These are phyloP conservation scores for Spheniscus humboldti DNA, from an alignment of 2,797 vertebrate genomes.

Conservation along the genomic window DNA sequence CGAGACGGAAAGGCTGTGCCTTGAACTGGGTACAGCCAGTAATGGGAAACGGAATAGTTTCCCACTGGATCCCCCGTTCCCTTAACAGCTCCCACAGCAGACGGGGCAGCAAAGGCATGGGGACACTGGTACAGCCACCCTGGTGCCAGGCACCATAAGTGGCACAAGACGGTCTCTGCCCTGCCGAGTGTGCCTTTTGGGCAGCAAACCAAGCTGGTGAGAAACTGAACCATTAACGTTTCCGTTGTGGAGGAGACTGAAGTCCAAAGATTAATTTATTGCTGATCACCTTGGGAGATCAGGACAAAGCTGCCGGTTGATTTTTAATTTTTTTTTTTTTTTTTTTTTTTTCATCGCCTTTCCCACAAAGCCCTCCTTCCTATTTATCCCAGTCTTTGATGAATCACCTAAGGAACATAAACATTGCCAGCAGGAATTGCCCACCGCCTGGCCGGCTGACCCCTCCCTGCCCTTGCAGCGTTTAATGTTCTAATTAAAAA, in stretches of 20 bases:
- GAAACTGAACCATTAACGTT: background rate
- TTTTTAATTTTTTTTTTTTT: background rate
- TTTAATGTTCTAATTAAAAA: slow-evolving; percentile 19
- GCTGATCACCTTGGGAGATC: background rate
- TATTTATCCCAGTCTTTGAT: slow-evolving; percentile 9
- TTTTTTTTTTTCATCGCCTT: background rate
- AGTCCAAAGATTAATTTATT: background rate
- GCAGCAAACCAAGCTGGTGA: background rate
- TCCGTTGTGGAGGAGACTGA: background rate
- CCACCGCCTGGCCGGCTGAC: slow-evolving; percentile 26
- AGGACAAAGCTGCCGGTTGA: background rate
- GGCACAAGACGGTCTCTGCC: background rate
- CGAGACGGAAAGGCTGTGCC: background rate
- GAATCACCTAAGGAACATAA: slow-evolving; percentile 49
- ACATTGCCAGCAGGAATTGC: background rate
- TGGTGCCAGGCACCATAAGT: background rate
- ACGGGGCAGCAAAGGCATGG: fast-evolving
- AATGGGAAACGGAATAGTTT: background rate
- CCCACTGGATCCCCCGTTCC: background rate
- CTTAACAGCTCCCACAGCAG: background rate
- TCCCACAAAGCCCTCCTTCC: slow-evolving; percentile 30
- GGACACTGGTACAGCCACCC: background rate
- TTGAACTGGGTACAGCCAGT: background rate
- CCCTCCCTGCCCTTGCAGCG: slow-evolving; percentile 17
- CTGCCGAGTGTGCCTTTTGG: background rate